These are phyloP conservation scores for Sternotherus odoratus DNA, from an alignment of 2,797 vertebrate species.

Conservation along the genomic window DNA sequence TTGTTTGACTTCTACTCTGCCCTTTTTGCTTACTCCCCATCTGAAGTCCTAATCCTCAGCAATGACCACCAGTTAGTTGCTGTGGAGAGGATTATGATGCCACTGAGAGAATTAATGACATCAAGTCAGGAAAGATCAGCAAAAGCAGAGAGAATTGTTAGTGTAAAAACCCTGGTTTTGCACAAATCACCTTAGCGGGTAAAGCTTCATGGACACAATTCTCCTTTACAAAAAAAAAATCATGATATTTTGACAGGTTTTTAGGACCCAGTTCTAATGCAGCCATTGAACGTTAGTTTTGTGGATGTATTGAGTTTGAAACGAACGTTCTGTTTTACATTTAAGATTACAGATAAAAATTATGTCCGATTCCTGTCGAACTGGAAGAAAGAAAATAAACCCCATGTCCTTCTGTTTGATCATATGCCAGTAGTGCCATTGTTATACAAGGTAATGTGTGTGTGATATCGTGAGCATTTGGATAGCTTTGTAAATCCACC, in stretches of 20 bases:
- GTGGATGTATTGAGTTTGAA: background rate
- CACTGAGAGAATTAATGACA: background rate
- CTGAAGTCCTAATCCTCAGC: background rate
- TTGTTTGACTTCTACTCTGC: background rate
- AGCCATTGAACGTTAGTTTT: fast-evolving
- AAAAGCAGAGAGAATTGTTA: background rate
- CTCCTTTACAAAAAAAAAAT: background rate
- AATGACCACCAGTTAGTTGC: background rate
- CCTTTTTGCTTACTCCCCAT: background rate
- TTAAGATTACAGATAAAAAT: constrained; percentile 93
- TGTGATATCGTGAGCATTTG: fast-evolving
- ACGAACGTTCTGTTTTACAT: background rate
- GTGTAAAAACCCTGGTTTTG: background rate
- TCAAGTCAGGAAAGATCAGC: background rate
- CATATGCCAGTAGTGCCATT: constrained; percentile 89
- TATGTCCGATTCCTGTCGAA: constrained; percentile 89
- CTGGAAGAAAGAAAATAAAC: constrained; percentile 96
- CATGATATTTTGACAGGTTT: background rate
- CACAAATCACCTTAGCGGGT: background rate
- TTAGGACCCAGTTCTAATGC: background rate
- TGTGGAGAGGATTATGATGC: fast-evolving
- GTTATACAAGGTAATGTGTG: constrained; percentile 90
- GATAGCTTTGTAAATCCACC: background rate
- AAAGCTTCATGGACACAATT: background rate
- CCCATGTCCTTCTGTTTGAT: constrained; percentile 95